Conservation (phyloP, 2,113 vertebrate genomes). For the Lamprologus speciosus region DNA sequence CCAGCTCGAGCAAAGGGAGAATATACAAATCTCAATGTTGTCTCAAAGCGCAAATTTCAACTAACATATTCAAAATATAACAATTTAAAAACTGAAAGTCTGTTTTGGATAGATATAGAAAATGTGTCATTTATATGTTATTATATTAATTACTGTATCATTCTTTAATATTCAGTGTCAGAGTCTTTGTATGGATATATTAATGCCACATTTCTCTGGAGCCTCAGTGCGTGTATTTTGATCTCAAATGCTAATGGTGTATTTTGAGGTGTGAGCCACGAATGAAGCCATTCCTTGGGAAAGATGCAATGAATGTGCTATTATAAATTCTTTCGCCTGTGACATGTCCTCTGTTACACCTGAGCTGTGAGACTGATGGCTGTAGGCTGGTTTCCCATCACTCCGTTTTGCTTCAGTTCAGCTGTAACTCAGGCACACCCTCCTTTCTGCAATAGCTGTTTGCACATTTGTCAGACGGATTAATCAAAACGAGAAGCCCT, state of each 20-base stretch:
- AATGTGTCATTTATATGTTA: background rate
- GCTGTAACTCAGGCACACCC: background rate
- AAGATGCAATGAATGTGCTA: background rate
- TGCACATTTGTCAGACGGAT: constrained; percentile 6
- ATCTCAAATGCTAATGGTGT: background rate
- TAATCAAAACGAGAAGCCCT: constrained; percentile 23
- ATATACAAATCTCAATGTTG: background rate
- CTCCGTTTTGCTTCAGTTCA: background rate
- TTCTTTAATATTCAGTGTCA: background rate
- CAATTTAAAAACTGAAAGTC: background rate
- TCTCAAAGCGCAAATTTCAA: background rate
- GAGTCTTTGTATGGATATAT: background rate
- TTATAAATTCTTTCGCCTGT: background rate
- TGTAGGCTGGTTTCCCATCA: background rate
- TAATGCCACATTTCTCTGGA: background rate
- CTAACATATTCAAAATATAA: background rate
- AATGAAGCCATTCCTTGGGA: background rate
- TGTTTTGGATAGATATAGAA: background rate
- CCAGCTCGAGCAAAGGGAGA: background rate
- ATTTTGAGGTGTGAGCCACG: background rate
- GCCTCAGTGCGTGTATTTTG: background rate
- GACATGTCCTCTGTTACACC: background rate
- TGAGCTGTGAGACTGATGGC: background rate
- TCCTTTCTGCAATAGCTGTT: background rate
- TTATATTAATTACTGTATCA: background rate